Evolutionary conservation across 2,797 vertebrate genomes (phyloP).

Genomic region (Darevskia mixta): DNA sequence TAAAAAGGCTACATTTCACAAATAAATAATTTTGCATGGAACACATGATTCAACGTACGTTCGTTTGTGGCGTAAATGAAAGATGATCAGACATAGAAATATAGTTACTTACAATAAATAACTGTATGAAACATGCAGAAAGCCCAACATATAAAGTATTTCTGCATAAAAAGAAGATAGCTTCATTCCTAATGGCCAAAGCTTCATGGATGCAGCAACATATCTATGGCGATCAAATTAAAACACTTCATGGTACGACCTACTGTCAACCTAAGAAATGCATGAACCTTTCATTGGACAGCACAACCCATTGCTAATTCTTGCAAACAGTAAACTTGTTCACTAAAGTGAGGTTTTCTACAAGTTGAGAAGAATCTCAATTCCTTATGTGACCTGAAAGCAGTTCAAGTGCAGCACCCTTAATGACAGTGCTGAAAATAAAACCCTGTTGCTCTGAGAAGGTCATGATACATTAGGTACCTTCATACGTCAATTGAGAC

Average conservation of each 20-base stretch:
- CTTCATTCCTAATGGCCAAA: not conserved
- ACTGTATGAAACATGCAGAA: not conserved
- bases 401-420: not conserved
- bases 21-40: not conserved
- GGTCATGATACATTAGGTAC: not conserved
- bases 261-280: not conserved
- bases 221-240: not conserved
- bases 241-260: not conserved
- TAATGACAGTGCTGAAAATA: not conserved
- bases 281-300: not conserved
- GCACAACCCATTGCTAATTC: not conserved
- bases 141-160: not conserved
- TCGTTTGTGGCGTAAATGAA: not conserved
- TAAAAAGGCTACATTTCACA: fast-evolving
- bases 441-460: not conserved
- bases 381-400: not conserved
- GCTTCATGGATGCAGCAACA: not conserved
- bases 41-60: not conserved
- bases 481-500: not conserved
- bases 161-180: not conserved
- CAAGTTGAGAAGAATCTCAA: not conserved
- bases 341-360: not conserved
- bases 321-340: not conserved
- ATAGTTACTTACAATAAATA: not conserved
- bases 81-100: not conserved